Base-by-base conservation (phyloP, 2,797 vertebrate genomes). In the Rhodeus uyekii region DNA sequence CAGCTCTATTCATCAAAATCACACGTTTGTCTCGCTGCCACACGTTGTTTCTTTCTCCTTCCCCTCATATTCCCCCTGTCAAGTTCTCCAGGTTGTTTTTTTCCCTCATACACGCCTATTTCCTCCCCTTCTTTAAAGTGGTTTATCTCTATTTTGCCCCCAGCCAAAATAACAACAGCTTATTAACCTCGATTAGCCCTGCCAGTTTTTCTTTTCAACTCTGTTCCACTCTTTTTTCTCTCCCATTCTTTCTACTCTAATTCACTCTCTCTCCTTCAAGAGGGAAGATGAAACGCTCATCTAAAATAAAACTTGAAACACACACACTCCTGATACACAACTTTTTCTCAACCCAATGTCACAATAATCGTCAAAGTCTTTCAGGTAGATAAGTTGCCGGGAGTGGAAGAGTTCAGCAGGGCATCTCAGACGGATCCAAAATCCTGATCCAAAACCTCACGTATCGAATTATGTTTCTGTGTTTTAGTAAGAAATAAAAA, bases 141-240 rank as follows among this genome's bases (percentile, higher is more conserved):
- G 83, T 86, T 92, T 89, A 92, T 94, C 90, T 90, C 84, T 86
- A 88, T 86, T 87, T 81, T 42, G 91, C 93, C 91, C 85, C 53
- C 1, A 90, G 93, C 91, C 87, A 88, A 92, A 94, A 95, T 92
- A 93, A 92, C 91, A 93, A 90, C 86, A 85, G 86, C 75, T 90
- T 93, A 94, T 94, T 94, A 93, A 94, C 92, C 93, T 90, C 42
- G 89, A 94, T 95, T 94, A 94, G 91, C 87, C 84, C 88, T 86
- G 88, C 78, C 84, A 68, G 85, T 87, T 58, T 83, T 72, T 44
- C 67, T 75, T 88, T 86, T 87, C 82, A 75, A 44, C 81, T 72
- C 67, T 38, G 55, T 32, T 74, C 39, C 55, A 75, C 29, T 76
- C 39, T 29, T 39, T 69, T 32, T 24, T 44, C 53, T 39, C 29